phyloP scores from a whole-genome alignment of 2,113 vertebrate genomes.

The Engraulis encrasicolus region DNA sequence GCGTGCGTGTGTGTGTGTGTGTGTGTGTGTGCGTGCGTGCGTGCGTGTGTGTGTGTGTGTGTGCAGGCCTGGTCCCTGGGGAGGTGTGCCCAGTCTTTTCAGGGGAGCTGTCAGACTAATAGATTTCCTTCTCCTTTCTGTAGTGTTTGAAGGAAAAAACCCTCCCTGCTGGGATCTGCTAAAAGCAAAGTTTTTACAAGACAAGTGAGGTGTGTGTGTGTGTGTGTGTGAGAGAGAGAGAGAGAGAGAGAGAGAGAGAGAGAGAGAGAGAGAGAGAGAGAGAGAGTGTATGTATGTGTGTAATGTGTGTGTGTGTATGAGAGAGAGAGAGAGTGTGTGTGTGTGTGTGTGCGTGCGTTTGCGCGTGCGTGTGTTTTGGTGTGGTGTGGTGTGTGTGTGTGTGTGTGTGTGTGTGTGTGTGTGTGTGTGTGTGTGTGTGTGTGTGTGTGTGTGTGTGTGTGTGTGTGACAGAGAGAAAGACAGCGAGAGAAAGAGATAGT shows the following conservation, averaged over 20 bases:
- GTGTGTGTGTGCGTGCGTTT: constrained; percentile 7
- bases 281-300: background rate
- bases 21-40: background rate
- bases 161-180: constrained; percentile 39
- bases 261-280: too few relatives aligned
- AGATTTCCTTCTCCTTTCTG: constrained; percentile 34
- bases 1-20: background rate
- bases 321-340: background rate
- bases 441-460: constrained; percentile 17
- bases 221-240: constrained; percentile 2
- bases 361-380: too few relatives aligned
- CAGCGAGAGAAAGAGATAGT: background rate
- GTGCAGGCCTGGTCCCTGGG: background rate
- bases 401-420: constrained; percentile 5
- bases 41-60: constrained; percentile 3
- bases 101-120: constrained; percentile 47
- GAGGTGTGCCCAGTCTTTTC: constrained; percentile 26
- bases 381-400: background rate
- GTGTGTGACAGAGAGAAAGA: background rate
- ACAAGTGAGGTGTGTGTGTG: background rate
- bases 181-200: constrained; percentile 47
- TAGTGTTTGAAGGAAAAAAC: constrained; percentile 33
- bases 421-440: background rate
- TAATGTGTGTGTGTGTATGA: too few relatives aligned
- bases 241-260: too few relatives aligned